Conservation (phyloP, 2,113 vertebrate species). For the Mixornis gularis region DNA sequence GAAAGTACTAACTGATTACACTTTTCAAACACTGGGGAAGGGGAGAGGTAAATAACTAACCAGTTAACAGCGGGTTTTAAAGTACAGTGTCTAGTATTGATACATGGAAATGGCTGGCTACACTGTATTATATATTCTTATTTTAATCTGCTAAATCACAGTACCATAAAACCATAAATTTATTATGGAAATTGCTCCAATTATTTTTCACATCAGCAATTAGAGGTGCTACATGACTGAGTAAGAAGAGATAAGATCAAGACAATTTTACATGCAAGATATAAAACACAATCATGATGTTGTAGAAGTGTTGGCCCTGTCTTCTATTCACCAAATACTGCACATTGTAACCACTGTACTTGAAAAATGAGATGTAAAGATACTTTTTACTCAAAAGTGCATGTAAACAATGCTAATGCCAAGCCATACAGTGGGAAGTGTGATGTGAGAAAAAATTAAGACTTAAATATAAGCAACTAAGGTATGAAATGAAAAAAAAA, state of each 20-base stretch:
- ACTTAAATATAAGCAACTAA: neutral
- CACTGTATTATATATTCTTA: neutral
- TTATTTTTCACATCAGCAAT: neutral
- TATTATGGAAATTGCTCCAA: neutral
- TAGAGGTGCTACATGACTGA: neutral
- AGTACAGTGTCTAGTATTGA: neutral
- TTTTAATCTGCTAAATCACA: neutral
- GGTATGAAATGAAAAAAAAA: neutral
- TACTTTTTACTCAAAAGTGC: neutral
- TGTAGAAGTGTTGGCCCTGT: neutral
- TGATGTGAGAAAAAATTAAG: neutral
- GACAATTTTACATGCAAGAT: neutral
- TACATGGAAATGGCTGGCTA: neutral
- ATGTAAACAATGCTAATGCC: neutral
- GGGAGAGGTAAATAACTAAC: neutral
- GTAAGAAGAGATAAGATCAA: neutral
- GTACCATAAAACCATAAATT: neutral
- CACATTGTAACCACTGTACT: neutral
- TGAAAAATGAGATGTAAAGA: neutral
- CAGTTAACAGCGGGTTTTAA: neutral
- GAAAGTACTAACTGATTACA: neutral
- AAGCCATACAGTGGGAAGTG: neutral
- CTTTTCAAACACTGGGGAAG: neutral
- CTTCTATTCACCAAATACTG: neutral
- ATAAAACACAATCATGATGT: neutral